Percentiles rank a stretch among this genome's conserved stretches.
These are phyloP conservation scores for Fissipunctia ypsillon DNA, from an alignment of 2,888 invertebrate species.

Conservation along the genomic window DNA sequence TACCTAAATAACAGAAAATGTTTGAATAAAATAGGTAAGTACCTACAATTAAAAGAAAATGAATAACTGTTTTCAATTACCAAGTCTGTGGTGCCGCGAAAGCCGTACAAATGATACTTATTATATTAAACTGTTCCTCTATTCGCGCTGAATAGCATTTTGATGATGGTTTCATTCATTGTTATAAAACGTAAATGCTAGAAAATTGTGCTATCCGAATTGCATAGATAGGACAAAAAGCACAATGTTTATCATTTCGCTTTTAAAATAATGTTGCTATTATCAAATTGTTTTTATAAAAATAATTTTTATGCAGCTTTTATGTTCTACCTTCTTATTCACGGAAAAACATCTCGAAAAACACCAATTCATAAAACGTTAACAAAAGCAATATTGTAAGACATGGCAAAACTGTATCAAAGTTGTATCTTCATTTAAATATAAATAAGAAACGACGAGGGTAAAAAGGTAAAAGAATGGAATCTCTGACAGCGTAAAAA, in stretches of 20 bases:
- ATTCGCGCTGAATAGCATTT: constrained; percentile 68
- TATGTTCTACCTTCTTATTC: background rate
- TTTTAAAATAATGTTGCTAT: background rate
- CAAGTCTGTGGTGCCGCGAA: constrained; percentile 61
- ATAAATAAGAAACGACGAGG: constrained; percentile 73
- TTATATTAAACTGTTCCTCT: constrained; percentile 62
- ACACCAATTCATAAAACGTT: constrained; percentile 37
- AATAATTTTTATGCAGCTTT: background rate
- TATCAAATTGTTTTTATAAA: background rate
- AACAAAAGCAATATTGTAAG: constrained; percentile 51
- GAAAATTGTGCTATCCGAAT: constrained; percentile 1
- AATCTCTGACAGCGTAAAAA: constrained; percentile 77
- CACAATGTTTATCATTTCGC: constrained; percentile 2
- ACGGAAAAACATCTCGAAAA: constrained; percentile 10
- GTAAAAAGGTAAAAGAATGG: constrained; percentile 73
- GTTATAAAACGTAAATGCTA: constrained; percentile 12
- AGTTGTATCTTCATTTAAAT: constrained; percentile 76
- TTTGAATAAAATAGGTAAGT: background rate
- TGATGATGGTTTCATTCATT: constrained; percentile 59
- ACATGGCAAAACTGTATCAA: constrained; percentile 66
- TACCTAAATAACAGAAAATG: background rate
- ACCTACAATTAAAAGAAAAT: background rate
- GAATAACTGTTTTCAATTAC: constrained; percentile 14
- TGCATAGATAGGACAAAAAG: background rate
- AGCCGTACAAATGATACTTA: constrained; percentile 66